These are phyloP conservation scores for Microplitis deprimator DNA, from an alignment of 2,888 invertebrate genomes.

Conservation along the genomic window DNA sequence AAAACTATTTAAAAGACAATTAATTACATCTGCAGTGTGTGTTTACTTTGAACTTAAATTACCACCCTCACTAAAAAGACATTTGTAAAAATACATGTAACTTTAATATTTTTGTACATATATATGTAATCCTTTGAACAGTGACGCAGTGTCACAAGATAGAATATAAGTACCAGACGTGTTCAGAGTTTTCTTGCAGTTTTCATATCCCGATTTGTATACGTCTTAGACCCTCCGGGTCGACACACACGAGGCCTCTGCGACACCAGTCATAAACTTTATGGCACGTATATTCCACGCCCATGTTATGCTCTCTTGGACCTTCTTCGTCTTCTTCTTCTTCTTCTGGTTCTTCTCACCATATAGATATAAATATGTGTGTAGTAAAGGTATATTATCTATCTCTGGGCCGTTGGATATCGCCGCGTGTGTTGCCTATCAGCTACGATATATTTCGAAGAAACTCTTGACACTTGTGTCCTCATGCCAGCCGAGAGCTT, in stretches of 20 bases:
- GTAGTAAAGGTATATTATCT: constrained; percentile 30
- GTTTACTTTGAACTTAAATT: constrained; percentile 10
- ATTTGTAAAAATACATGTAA: constrained; percentile 24
- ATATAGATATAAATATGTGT: neutral
- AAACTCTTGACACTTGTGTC: constrained; percentile 31
- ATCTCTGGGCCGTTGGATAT: constrained; percentile 20
- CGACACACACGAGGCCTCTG: constrained; percentile 23
- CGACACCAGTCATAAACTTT: constrained; percentile 52
- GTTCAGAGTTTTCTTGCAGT: constrained; percentile 22
- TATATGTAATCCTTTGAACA: constrained; percentile 41
- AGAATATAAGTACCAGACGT: neutral
- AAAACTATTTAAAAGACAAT: constrained; percentile 52
- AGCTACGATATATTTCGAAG: constrained; percentile 22
- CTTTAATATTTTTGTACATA: constrained; percentile 11
- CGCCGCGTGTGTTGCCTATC: constrained; percentile 27
- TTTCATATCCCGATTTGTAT: constrained; percentile 46
- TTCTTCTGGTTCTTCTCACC: neutral
- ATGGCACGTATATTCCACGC: constrained; percentile 46
- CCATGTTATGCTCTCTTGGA: constrained; percentile 10
- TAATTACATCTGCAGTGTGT: constrained; percentile 47
- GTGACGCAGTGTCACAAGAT: constrained; percentile 28
- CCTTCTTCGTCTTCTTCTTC: neutral
- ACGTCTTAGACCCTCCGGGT: constrained; percentile 42
- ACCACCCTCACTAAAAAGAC: constrained; percentile 10
- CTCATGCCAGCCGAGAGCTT: constrained; percentile 40